phyloP scores from a whole-genome alignment of 1,140 invertebrate species.

The Uloborus diversus region DNA sequence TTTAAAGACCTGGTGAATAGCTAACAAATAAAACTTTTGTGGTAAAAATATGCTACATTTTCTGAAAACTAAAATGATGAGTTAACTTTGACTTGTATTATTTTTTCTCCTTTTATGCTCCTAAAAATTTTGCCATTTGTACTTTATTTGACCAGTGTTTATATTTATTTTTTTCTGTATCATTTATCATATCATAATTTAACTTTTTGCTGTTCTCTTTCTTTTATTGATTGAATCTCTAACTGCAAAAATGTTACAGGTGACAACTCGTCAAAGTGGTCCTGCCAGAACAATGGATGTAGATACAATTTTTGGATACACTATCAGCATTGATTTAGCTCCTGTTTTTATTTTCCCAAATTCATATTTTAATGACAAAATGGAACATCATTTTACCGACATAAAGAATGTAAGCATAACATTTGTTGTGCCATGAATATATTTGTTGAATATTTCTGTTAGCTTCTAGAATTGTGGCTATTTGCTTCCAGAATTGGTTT shows the following conservation, averaged over 20 bases:
- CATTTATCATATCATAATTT: background rate
- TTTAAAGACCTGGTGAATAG: too few species aligned
- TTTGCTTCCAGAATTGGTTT: background rate
- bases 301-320: background rate
- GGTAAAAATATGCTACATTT: too few species aligned
- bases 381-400: too few species aligned
- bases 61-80: too few species aligned
- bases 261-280: constrained; percentile 2
- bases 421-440: background rate
- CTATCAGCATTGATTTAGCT: background rate
- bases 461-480: background rate
- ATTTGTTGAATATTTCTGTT: background rate
- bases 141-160: background rate
- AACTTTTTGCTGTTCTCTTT: background rate
- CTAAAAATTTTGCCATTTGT: background rate
- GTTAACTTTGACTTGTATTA: background rate
- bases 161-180: background rate
- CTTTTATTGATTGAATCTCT: background rate
- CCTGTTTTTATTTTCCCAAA: constrained; percentile 2
- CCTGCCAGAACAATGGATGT: constrained; percentile 17
- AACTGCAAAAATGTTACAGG: background rate
- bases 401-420: background rate
- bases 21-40: too few species aligned
- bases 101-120: background rate
- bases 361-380: background rate